Conservation (phyloP, 2,113 vertebrate species). For the Uria aalge region DNA sequence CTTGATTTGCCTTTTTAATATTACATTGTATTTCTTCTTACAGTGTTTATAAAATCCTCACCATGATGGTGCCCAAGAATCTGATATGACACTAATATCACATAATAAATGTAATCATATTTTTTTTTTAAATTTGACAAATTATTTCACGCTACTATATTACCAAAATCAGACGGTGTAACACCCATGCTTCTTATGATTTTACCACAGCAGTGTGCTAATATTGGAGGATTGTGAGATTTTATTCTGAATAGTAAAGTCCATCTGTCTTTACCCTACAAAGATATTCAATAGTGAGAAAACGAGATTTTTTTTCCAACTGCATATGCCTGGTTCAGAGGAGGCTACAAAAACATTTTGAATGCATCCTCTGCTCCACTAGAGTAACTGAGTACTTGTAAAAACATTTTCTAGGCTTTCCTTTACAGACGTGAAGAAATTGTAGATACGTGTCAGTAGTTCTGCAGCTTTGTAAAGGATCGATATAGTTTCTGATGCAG, state of each 20-base stretch:
- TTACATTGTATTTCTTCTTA: background rate
- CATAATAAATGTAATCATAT: background rate
- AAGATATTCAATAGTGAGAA: background rate
- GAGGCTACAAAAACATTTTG: background rate
- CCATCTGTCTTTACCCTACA: background rate
- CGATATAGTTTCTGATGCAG: background rate
- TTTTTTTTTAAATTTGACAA: background rate
- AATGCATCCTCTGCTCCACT: background rate
- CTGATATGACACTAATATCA: background rate
- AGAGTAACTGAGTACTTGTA: background rate
- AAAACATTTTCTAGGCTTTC: background rate
- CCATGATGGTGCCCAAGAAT: background rate
- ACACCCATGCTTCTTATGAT: background rate
- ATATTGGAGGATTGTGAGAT: background rate
- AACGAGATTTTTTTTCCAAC: background rate
- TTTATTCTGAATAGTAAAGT: background rate
- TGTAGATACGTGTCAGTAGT: background rate
- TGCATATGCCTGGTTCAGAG: background rate
- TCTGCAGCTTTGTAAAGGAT: background rate
- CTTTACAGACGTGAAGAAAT: background rate
- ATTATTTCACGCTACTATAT: background rate
- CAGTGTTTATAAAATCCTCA: background rate
- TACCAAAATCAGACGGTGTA: background rate
- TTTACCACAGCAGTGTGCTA: background rate
- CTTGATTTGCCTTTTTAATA: background rate